phyloP scores from a whole-genome alignment of 2,113 vertebrate genomes.

The Puffinus mauretanicus region DNA sequence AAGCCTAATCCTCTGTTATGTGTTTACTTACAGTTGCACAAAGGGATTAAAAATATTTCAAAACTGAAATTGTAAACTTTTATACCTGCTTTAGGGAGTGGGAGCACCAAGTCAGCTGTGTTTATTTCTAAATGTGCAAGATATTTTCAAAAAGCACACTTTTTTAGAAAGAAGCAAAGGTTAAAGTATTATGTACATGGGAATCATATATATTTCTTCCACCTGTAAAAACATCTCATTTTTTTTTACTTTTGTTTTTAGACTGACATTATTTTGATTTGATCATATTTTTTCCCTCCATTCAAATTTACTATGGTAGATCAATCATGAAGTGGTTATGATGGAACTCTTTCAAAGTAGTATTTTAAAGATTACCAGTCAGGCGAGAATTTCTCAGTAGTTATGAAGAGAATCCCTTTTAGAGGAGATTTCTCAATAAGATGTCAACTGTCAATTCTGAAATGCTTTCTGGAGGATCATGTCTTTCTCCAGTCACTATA shows the following conservation, averaged over 20 bases:
- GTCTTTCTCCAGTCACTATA: background rate
- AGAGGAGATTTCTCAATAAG: background rate
- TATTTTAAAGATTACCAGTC: background rate
- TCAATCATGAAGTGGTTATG: background rate
- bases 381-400: background rate
- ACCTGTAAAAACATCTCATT: background rate
- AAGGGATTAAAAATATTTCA: background rate
- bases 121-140: background rate
- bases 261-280: background rate
- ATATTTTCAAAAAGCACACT: background rate
- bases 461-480: background rate
- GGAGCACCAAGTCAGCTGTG: background rate
- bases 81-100: background rate
- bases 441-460: background rate
- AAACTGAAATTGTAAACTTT: background rate
- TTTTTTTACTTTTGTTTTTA: background rate
- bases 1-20: background rate
- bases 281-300: background rate
- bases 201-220: background rate
- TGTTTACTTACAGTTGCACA: background rate
- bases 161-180: background rate
- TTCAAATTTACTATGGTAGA: background rate
- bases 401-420: background rate
- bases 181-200: background rate
- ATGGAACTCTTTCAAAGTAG: background rate